A percentile compares a stretch with the other conserved stretches of the same genome.
Evolutionary conservation across 2,888 invertebrate genomes (phyloP).

Genomic region (Ferrisia virgata): DNA sequence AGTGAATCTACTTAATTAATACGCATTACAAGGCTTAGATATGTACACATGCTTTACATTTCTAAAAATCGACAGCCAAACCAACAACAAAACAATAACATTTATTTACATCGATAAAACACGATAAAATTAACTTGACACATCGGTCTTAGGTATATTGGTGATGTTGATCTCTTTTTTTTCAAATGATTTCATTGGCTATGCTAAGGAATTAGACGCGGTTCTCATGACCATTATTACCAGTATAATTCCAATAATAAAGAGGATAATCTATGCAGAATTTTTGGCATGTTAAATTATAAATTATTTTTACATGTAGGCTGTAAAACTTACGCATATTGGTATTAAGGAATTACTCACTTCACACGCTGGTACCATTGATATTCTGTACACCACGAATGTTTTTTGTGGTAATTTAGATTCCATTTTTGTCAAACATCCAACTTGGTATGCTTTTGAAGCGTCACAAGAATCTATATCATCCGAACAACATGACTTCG

Average conservation of each 20-base stretch:
- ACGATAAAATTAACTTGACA: constrained; percentile 2
- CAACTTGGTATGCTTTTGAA: neutral
- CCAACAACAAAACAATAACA: constrained; percentile 13
- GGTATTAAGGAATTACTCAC: neutral
- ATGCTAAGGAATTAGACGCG: constrained; percentile 9
- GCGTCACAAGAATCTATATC: neutral
- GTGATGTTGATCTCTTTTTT: neutral
- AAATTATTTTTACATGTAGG: neutral
- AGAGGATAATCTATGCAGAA: neutral
- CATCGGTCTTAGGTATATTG: neutral
- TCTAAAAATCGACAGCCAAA: neutral
- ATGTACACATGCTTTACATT: neutral
- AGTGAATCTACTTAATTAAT: too few relatives aligned
- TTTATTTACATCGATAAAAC: constrained; percentile 19
- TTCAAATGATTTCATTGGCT: neutral
- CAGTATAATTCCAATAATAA: neutral
- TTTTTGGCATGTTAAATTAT: neutral
- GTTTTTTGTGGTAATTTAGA: neutral
- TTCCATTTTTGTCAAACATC: neutral
- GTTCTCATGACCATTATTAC: constrained; percentile 20
- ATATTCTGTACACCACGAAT: neutral
- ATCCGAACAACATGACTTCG: neutral
- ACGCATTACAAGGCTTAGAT: too few relatives aligned
- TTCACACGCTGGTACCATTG: neutral
- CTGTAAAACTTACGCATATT: neutral